These are phyloP conservation scores for Catharus minimus DNA, from an alignment of 2,113 vertebrate species.

Conservation along the genomic window DNA sequence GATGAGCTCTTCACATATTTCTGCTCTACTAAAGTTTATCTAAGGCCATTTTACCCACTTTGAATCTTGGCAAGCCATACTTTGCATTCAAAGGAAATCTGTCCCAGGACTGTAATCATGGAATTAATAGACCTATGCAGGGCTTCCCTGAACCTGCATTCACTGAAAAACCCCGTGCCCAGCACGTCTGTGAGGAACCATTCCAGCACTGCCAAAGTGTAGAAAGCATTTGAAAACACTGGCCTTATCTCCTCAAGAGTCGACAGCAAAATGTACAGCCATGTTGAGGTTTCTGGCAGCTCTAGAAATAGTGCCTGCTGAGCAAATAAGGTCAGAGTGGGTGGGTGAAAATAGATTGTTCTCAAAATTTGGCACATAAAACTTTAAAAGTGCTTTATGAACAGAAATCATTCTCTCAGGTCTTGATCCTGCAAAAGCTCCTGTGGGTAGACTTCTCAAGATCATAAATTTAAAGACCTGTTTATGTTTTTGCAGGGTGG, in stretches of 20 bases:
- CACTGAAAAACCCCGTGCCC: conserved; percentile 17
- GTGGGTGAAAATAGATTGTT: conserved; percentile 57
- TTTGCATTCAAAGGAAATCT: conserved; percentile 42
- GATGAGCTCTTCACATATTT: conserved; percentile 8
- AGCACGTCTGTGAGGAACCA: background rate
- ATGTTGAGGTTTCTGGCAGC: conserved; percentile 53
- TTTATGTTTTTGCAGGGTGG: conserved; percentile 6
- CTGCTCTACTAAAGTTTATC: conserved; percentile 17
- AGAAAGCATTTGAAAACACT: conserved; percentile 52
- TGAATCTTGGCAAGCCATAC: conserved; percentile 15
- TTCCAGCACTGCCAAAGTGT: conserved; percentile 47
- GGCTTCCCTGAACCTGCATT: conserved; percentile 43
- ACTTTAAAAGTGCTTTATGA: conserved; percentile 58
- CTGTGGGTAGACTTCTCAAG: conserved; percentile 19
- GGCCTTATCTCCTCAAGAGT: conserved; percentile 51
- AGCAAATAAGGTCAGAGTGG: conserved; percentile 62
- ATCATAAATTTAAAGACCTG: conserved; percentile 27
- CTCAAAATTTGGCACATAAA: conserved; percentile 61
- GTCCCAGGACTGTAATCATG: conserved; percentile 38
- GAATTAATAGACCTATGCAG: conserved; percentile 41
- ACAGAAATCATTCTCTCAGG: conserved; percentile 52
- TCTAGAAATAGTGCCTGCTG: conserved; percentile 55
- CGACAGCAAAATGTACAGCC: conserved; percentile 49
- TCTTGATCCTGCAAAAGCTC: conserved; percentile 41
- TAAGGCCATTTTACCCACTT: conserved; percentile 8